Evolutionary conservation across 2,888 invertebrate genomes (phyloP).

Genomic region (Carpatolechia fugitivella): DNA sequence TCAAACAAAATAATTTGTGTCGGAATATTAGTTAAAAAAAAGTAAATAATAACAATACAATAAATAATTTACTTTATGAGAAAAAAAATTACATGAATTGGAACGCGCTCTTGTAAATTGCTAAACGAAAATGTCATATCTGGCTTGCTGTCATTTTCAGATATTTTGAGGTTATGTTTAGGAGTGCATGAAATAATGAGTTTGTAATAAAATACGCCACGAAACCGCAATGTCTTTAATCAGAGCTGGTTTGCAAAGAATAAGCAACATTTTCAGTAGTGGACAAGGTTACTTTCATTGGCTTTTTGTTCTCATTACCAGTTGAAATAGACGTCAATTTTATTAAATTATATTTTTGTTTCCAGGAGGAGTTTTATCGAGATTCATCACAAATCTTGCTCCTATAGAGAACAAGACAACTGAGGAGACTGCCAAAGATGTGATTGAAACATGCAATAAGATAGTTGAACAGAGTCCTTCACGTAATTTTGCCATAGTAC

Average conservation of each 20-base stretch:
- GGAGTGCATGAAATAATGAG: conserved; percentile 15
- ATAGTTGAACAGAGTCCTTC: conserved; percentile 79
- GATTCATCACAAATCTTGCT: conserved; percentile 52
- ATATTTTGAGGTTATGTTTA: conserved; percentile 31
- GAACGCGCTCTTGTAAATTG: no score
- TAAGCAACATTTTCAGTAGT: conserved; percentile 45
- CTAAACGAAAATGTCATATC: no score
- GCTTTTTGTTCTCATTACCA: not conserved
- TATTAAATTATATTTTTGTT: conserved; percentile 17
- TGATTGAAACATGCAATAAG: conserved; percentile 82
- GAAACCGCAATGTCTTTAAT: conserved; percentile 46
- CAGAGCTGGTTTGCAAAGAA: conserved; percentile 55
- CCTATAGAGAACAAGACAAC: conserved; percentile 41
- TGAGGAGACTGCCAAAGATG: conserved; percentile 61
- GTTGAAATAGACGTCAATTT: not conserved
- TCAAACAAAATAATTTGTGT: no score
- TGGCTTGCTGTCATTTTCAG: no score
- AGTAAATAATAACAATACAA: no score
- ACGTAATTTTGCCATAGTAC: conserved; percentile 89
- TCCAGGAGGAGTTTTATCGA: conserved; percentile 60
- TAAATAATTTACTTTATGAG: no score
- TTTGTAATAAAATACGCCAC: conserved; percentile 2
- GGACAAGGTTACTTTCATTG: conserved; percentile 42
- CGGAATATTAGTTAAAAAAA: no score
- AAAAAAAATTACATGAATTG: no score